Evolutionary conservation across 2,113 vertebrate species (phyloP).

Genomic region (Pontoporia blainvillei): DNA sequence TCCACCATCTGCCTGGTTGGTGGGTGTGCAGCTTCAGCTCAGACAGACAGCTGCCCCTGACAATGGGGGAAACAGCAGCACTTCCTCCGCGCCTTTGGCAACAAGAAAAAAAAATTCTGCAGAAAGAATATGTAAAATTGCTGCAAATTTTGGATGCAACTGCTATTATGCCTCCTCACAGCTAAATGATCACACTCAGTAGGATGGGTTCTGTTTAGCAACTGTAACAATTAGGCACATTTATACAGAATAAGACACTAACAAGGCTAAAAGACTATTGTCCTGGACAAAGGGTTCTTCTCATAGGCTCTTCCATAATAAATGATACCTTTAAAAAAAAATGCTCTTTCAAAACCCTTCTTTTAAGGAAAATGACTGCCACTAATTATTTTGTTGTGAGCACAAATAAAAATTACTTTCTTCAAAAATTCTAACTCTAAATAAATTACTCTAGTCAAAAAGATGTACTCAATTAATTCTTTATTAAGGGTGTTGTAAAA

Average conservation of each 20-base stretch:
- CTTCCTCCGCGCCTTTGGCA: constrained; percentile 81
- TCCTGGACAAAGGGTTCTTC: constrained; percentile 67
- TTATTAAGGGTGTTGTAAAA: constrained; percentile 62
- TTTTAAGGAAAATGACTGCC: constrained; percentile 70
- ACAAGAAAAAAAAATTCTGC: constrained; percentile 79
- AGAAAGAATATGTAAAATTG: constrained; percentile 86
- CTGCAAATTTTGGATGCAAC: constrained; percentile 81
- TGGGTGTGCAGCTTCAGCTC: constrained; percentile 65
- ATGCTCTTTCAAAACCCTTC: constrained; percentile 35
- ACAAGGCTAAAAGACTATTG: constrained; percentile 76
- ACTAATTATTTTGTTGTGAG: constrained; percentile 59
- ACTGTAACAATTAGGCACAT: constrained; percentile 69
- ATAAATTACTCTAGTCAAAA: constrained; percentile 61
- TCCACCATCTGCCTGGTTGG: constrained; percentile 82
- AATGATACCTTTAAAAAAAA: constrained; percentile 34
- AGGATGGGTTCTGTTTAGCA: constrained; percentile 81
- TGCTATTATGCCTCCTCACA: constrained; percentile 82
- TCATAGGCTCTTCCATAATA: neutral
- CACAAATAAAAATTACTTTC: constrained; percentile 69
- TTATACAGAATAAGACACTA: constrained; percentile 77
- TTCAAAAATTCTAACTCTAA: constrained; percentile 57
- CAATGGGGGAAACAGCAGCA: constrained; percentile 79
- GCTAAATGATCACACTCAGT: constrained; percentile 82
- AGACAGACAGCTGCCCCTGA: constrained; percentile 83
- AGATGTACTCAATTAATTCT: constrained; percentile 68